Percentiles rank a stretch among this genome's conserved stretches.
Evolutionary conservation across 2,797 vertebrate species (phyloP).

Genomic region (Falco concolor): DNA sequence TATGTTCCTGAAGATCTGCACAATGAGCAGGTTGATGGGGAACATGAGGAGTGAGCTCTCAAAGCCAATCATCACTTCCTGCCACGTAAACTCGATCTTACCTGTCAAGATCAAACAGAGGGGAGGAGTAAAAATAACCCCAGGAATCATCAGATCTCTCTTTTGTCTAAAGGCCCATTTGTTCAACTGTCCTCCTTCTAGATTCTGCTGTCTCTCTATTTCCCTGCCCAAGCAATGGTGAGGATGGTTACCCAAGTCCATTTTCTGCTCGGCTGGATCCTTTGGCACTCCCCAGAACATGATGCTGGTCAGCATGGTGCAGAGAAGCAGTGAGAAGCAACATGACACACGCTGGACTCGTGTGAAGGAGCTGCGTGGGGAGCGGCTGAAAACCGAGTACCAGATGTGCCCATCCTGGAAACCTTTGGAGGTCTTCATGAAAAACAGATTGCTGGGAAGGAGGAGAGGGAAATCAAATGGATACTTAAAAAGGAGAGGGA

Average conservation of each 20-base stretch:
- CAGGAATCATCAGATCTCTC: background rate
- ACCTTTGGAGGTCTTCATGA: slow-evolving; percentile 89
- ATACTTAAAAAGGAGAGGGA: background rate
- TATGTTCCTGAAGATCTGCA: slow-evolving; percentile 91
- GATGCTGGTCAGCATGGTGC: slow-evolving; percentile 96
- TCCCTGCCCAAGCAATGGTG: background rate
- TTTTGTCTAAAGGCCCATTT: background rate
- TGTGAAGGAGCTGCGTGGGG: slow-evolving; percentile 87
- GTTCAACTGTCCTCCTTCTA: background rate
- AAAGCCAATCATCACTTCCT: slow-evolving; percentile 92
- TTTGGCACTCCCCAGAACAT: slow-evolving; percentile 96
- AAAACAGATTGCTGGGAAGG: slow-evolving; percentile 86
- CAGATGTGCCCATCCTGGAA: slow-evolving; percentile 92
- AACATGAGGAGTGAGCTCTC: slow-evolving; percentile 97
- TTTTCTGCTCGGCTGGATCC: slow-evolving; percentile 91
- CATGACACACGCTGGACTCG: slow-evolving; percentile 91
- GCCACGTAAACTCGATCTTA: slow-evolving; percentile 92
- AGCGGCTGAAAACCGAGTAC: slow-evolving; percentile 89
- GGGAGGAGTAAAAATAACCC: background rate
- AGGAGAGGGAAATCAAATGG: background rate
- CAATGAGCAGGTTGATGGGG: slow-evolving; percentile 93
- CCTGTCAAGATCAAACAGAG: slow-evolving; percentile 70
- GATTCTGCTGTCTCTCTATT: background rate
- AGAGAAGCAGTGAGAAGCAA: slow-evolving; percentile 92
- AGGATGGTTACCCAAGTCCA: slow-evolving; percentile 86